These are phyloP conservation scores for Neoascia interrupta DNA, from an alignment of 2,888 invertebrate species.

Conservation along the genomic window DNA sequence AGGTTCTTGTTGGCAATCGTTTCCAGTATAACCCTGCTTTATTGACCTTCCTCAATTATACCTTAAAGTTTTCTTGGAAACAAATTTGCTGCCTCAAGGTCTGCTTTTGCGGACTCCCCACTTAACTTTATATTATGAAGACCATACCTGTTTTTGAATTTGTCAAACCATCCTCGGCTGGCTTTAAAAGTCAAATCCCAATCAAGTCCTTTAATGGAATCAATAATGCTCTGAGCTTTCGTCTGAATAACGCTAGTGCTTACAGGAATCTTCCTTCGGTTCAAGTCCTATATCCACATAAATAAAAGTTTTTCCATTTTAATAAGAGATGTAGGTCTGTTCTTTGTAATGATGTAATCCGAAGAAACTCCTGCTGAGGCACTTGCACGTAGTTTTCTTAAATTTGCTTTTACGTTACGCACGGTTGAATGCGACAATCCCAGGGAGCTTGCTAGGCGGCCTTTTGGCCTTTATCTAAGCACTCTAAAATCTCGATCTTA, in stretches of 20 bases:
- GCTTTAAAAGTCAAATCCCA: neutral
- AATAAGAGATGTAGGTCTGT: neutral
- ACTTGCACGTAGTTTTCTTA: neutral
- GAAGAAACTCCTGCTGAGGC: neutral
- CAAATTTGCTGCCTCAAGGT: conserved; percentile 5
- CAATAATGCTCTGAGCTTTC: conserved; percentile 7
- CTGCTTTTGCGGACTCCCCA: neutral
- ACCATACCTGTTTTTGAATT: conserved; percentile 9
- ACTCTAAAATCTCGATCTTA: too few relatives aligned
- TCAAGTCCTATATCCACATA: neutral
- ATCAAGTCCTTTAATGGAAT: conserved; percentile 10
- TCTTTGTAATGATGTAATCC: neutral
- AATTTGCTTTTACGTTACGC: neutral
- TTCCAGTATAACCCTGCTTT: conserved; percentile 14
- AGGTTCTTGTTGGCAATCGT: conserved; percentile 8
- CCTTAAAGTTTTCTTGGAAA: conserved; percentile 3
- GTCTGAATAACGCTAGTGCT: neutral
- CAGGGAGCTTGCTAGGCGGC: neutral
- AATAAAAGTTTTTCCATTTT: neutral
- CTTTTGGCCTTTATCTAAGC: conserved; percentile 31
- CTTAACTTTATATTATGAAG: conserved; percentile 4
- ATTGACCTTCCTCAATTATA: too few relatives aligned
- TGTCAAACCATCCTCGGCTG: conserved; percentile 8
- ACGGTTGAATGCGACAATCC: neutral
- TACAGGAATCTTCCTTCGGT: conserved; percentile 10